Conservation (phyloP, 2,797 vertebrate genomes). For the Falco novaeseelandiae region DNA sequence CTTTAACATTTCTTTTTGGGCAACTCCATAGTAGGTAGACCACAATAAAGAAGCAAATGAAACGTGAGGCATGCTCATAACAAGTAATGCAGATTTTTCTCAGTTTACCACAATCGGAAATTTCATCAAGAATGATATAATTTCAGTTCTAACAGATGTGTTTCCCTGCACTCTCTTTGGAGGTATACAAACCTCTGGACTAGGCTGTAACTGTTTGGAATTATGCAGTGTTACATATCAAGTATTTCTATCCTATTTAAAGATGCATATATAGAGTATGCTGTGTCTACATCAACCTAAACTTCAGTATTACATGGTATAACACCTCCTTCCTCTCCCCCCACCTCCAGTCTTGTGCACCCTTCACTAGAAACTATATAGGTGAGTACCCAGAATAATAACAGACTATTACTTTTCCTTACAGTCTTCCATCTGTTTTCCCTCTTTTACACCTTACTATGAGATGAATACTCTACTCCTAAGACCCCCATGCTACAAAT, state of each 20-base stretch:
- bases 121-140: background rate
- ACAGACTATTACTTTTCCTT: background rate
- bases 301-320: background rate
- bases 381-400: background rate
- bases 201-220: background rate
- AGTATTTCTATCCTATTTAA: background rate
- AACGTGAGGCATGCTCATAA: background rate
- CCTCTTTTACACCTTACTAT: background rate
- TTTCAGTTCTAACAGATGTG: background rate
- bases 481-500: background rate
- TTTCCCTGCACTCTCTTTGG: background rate
- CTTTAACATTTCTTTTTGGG: background rate
- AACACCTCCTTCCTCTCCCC: background rate
- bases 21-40: background rate
- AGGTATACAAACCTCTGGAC: background rate
- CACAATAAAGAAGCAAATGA: background rate
- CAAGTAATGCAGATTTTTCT: background rate
- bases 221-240: background rate
- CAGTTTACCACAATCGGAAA: background rate
- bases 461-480: background rate
- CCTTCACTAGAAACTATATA: background rate
- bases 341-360: background rate
- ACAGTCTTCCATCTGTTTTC: background rate
- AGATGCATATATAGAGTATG: background rate
- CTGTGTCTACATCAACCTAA: background rate